These are phyloP conservation scores for Megaceryle maxima DNA, from an alignment of 2,113 vertebrate genomes.

Conservation along the genomic window DNA sequence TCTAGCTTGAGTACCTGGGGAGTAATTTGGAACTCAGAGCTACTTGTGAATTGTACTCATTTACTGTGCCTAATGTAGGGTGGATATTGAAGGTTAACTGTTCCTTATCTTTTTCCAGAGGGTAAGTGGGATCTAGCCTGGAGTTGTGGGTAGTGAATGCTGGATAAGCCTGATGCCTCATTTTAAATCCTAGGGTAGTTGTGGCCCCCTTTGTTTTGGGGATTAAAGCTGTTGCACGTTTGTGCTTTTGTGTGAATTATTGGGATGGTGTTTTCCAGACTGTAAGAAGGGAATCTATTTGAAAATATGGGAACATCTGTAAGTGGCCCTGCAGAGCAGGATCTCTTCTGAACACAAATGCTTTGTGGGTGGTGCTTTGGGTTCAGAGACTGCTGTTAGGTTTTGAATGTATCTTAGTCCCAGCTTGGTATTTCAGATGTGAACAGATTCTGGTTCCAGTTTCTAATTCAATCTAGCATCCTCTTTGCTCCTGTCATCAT, in stretches of 20 bases:
- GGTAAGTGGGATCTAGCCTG: background rate
- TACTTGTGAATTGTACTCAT: background rate
- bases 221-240: background rate
- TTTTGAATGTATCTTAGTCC: background rate
- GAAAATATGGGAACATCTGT: fast-evolving
- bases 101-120: background rate
- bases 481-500: background rate
- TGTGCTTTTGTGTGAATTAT: background rate
- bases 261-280: background rate
- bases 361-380: background rate
- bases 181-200: background rate
- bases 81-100: background rate
- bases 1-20: background rate
- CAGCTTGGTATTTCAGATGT: background rate
- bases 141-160: background rate
- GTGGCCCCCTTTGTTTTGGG: background rate
- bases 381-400: background rate
- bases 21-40: background rate
- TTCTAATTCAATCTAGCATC: background rate
- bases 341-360: background rate
- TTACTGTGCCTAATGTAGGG: background rate
- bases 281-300: background rate
- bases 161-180: background rate
- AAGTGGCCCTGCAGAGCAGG: background rate
- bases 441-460: background rate